Percentiles rank a stretch among this genome's conserved stretches.
Evolutionary conservation across 1,140 invertebrate genomes (phyloP).

Genomic region (Camponotus vicinus): DNA sequence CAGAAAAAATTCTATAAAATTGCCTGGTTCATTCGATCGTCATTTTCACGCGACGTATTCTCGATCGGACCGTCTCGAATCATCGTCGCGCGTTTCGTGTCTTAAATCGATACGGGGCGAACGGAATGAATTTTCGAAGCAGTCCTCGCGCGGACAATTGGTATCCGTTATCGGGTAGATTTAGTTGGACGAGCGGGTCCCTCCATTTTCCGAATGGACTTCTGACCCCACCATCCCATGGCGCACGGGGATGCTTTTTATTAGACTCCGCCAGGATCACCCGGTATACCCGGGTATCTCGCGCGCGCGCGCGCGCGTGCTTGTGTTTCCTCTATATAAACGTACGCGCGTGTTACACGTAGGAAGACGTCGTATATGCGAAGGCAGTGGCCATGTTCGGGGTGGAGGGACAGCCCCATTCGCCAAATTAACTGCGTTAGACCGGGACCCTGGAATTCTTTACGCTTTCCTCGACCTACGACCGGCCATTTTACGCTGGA

Average conservation of each 20-base stretch:
- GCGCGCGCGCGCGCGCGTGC: constrained; percentile 13
- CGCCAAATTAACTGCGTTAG: constrained; percentile 85
- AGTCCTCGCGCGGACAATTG: constrained; percentile 78
- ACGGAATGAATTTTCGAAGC: constrained; percentile 54
- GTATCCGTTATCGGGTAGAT: constrained; percentile 84
- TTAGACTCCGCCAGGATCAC: constrained; percentile 84
- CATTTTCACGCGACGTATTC: too few species aligned
- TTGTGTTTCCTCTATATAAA: background rate
- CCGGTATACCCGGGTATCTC: constrained; percentile 65
- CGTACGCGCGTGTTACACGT: constrained; percentile 63
- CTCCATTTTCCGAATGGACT: constrained; percentile 87
- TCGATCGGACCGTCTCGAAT: background rate
- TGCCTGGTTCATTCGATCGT: background rate
- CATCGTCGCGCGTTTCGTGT: constrained; percentile 49
- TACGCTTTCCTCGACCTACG: constrained; percentile 78
- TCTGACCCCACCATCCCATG: constrained; percentile 82
- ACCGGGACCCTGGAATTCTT: constrained; percentile 80
- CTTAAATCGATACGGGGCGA: constrained; percentile 39
- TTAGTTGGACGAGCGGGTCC: constrained; percentile 85
- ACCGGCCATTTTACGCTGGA: constrained; percentile 82
- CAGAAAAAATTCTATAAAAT: constrained; percentile 78
- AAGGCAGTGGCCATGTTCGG: constrained; percentile 80
- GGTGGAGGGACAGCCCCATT: constrained; percentile 82
- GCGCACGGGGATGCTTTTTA: constrained; percentile 85
- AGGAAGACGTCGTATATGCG: constrained; percentile 66